These are phyloP conservation scores for Sardinella longiceps DNA, from an alignment of 2,797 vertebrate genomes.

Conservation along the genomic window DNA sequence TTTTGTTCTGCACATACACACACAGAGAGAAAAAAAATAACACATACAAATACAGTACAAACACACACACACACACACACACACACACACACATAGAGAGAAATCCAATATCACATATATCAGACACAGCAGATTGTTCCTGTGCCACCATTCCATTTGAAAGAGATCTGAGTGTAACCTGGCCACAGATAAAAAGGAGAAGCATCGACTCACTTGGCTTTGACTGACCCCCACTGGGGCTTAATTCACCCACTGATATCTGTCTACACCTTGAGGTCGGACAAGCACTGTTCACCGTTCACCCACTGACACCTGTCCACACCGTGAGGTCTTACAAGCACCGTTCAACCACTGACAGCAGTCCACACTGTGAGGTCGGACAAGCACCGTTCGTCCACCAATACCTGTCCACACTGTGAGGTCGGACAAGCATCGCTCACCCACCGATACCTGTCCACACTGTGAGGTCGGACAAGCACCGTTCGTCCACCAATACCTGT, in stretches of 20 bases:
- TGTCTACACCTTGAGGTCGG: no score
- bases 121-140: constrained; percentile 54
- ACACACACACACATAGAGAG: constrained; percentile 47
- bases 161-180: constrained; percentile 50
- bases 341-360: no score
- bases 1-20: neutral
- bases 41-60: constrained; percentile 26
- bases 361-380: no score
- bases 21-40: neutral
- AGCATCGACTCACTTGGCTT: neutral
- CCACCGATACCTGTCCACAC: no score
- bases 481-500: no score
- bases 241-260: constrained; percentile 32
- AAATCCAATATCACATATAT: constrained; percentile 63
- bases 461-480: no score
- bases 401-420: no score
- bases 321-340: no score
- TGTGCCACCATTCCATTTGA: constrained; percentile 53
- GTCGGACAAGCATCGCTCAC: no score
- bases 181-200: constrained; percentile 8
- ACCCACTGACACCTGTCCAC: no score
- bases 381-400: no score
- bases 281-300: no score
- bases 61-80: neutral
- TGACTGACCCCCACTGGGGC: constrained; percentile 31